Conservation (phyloP, 2,113 vertebrate genomes). For the Petromus typicus region DNA sequence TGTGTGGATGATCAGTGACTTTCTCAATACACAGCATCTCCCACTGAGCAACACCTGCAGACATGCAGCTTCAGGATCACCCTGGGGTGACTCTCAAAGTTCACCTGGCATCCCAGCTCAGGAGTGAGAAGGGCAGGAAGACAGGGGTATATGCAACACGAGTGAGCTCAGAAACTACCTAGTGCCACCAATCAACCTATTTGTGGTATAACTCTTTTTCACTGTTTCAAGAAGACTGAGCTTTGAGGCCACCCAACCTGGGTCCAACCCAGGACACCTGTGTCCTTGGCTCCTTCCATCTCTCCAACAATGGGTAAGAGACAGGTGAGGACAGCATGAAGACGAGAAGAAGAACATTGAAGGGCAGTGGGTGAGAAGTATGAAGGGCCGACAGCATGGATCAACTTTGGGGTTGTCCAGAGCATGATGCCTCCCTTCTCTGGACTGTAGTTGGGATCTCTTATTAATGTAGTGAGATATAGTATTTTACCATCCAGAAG, state of each 20-base stretch:
- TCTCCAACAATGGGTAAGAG: background rate
- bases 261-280: background rate
- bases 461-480: background rate
- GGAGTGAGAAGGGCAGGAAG: background rate
- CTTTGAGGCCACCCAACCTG: background rate
- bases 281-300: background rate
- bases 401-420: background rate
- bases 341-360: rapidly evolving
- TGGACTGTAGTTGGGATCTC: background rate
- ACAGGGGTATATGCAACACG: rapidly evolving
- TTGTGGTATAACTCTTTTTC: background rate
- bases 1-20: background rate
- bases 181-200: background rate
- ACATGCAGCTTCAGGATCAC: background rate
- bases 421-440: background rate
- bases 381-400: rapidly evolving
- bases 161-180: background rate
- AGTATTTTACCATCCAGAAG: background rate
- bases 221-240: background rate
- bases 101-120: background rate
- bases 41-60: background rate
- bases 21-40: background rate
- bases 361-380: background rate
- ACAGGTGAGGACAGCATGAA: background rate
- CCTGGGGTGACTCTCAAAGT: no score